Evolutionary conservation across 2,797 vertebrate species (phyloP), one percentile per base, ranked within the genome.

Genomic region (Hemitrygon akajei): DNA sequence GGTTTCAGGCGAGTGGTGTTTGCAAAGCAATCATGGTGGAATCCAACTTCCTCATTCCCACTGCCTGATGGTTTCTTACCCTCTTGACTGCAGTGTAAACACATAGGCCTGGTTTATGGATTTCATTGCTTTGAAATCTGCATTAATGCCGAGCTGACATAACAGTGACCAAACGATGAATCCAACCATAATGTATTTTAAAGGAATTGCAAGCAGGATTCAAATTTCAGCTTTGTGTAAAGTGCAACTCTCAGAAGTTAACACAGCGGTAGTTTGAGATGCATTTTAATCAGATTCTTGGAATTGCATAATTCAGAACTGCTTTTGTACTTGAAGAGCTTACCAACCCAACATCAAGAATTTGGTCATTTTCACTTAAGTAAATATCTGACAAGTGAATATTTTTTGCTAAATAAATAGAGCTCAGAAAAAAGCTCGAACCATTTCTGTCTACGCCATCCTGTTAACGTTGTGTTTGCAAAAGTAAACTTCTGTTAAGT

Each of bases 401-500:
- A 89, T 69, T 89, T n/a, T 37, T 22, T 89, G 63, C 86, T 89
- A 37, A 69, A 89, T 89, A 69, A 89, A 89, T 69, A 69, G 22
- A 11, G 63, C 63, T 69, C 69, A 16, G 37, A 69, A 89, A 66
- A 89, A 69, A 25, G 71, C 60, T 34, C 60, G 3, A 11, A 18
- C 60, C n/a, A 18, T 89, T 69, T 69, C 86, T 66, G 60, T 89
- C 86, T 34, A 66, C 60, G n/a, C 63, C 86, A 89, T 89, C 86
- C 20, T 69, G 60, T 69, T 89, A 89, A 89, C 7, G 86, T 89
- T 22, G n/a, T 66, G n/a, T 37, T 89, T 69, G 63, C 63, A 40
- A 69, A 89, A 89, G 86, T 69, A 69, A 89, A 89, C 69, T 73
- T 56, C 37, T 93, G 91, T 58, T 75, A 75, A 93, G 91, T 93